These are phyloP conservation scores for Spilogale gracilis DNA, from an alignment of 2,113 vertebrate genomes.

Conservation along the genomic window DNA sequence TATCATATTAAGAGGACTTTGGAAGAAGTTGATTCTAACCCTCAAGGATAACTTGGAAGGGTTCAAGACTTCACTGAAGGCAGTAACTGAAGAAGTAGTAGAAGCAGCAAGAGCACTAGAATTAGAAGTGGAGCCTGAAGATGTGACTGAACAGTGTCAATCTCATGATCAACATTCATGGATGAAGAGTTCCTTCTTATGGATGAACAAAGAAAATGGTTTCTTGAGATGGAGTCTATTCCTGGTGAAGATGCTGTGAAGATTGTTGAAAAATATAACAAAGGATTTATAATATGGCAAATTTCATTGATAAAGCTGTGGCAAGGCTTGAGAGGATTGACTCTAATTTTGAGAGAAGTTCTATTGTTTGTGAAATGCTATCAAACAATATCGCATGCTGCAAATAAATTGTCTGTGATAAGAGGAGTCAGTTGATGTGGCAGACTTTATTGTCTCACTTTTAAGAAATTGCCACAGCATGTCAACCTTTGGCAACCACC, in stretches of 20 bases:
- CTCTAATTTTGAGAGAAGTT: neutral
- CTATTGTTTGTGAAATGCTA: neutral
- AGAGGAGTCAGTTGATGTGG: neutral
- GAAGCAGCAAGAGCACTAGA: neutral
- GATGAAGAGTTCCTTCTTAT: neutral
- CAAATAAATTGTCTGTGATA: neutral
- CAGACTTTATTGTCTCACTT: neutral
- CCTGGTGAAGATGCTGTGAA: neutral
- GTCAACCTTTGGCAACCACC: neutral
- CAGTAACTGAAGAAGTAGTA: neutral
- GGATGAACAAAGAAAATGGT: neutral
- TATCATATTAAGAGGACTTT: neutral
- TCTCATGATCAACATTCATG: neutral
- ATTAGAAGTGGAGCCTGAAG: neutral
- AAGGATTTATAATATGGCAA: neutral
- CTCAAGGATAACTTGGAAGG: neutral
- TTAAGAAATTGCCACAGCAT: neutral
- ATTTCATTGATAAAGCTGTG: neutral
- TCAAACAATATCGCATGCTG: neutral
- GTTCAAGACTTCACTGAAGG: neutral
- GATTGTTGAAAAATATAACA: neutral
- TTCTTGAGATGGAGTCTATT: neutral
- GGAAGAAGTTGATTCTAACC: neutral
- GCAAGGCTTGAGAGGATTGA: neutral
- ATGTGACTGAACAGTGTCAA: neutral